A percentile compares a stretch with the other conserved stretches of the same genome.
Conservation (phyloP, 1,140 invertebrate species). For the Oncopodura yosiiana region DNA sequence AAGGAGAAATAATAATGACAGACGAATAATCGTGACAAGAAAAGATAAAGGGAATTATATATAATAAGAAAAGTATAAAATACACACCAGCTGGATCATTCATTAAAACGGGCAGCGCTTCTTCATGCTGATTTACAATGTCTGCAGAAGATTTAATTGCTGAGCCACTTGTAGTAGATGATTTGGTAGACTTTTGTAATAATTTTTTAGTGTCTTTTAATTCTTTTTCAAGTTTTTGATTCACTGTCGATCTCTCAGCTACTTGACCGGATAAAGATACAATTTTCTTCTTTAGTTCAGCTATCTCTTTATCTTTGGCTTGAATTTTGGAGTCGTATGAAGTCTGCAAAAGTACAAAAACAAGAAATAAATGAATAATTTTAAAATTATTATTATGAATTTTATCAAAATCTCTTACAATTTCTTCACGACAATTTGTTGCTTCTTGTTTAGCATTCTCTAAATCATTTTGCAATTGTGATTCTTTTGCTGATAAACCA, state of each 20-base stretch:
- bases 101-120: slow-evolving; percentile 21
- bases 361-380: background rate
- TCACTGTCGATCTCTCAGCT: slow-evolving; percentile 15
- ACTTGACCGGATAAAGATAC: slow-evolving; percentile 30
- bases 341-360: background rate
- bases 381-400: background rate
- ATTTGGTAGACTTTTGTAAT: slow-evolving; percentile 13
- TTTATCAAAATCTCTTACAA: slow-evolving; percentile 12
- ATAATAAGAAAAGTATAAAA: background rate
- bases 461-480: slow-evolving; percentile 22
- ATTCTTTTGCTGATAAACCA: slow-evolving; percentile 14
- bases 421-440: slow-evolving; percentile 21
- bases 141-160: background rate
- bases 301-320: slow-evolving; percentile 23
- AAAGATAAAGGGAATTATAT: background rate
- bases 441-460: slow-evolving; percentile 24
- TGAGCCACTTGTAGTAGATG: background rate
- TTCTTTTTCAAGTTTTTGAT: slow-evolving; percentile 24
- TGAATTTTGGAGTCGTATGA: slow-evolving; percentile 6
- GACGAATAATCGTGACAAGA: background rate
- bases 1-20: background rate
- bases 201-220: slow-evolving; percentile 10
- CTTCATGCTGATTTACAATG: background rate
- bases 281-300: slow-evolving; percentile 29
- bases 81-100: slow-evolving; percentile 29